These are phyloP conservation scores for Macquaria ambigua DNA, from an alignment of 2,113 vertebrate genomes.

Conservation along the genomic window DNA sequence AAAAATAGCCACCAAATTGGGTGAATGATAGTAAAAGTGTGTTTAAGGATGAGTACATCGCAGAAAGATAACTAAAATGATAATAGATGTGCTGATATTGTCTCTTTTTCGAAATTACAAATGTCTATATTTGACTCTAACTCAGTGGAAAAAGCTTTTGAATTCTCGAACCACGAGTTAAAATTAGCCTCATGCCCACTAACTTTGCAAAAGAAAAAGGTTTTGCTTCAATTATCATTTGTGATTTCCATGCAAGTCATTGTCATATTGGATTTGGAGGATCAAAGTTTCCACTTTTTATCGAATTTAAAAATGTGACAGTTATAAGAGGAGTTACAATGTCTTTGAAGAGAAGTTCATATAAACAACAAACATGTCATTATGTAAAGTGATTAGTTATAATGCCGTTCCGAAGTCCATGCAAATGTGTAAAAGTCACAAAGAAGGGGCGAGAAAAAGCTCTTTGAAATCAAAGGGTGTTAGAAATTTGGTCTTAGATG, in stretches of 20 bases:
- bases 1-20: not conserved
- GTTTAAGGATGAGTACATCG: not conserved
- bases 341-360: constrained; percentile 55
- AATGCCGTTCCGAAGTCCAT: constrained; percentile 37
- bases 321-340: constrained; percentile 14
- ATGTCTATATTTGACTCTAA: constrained; percentile 8
- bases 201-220: not conserved
- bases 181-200: not conserved
- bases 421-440: constrained; percentile 52
- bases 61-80: too few species aligned
- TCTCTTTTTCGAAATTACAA: constrained; percentile 6
- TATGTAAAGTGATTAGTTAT: constrained; percentile 47
- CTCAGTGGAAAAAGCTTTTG: not conserved
- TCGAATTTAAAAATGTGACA: constrained; percentile 14
- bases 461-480: constrained; percentile 60
- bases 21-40: constrained; percentile 3
- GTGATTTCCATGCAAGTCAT: constrained; percentile 24
- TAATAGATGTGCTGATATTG: constrained; percentile 6
- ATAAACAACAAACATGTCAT: constrained; percentile 55
- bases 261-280: constrained; percentile 26
- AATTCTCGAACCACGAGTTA: not conserved
- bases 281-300: constrained; percentile 46
- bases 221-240: constrained; percentile 9
- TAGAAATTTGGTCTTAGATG: constrained; percentile 64
- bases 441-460: constrained; percentile 13